These are phyloP conservation scores for Gymnosoma rotundatum DNA, from an alignment of 2,888 invertebrate species.

Conservation along the genomic window DNA sequence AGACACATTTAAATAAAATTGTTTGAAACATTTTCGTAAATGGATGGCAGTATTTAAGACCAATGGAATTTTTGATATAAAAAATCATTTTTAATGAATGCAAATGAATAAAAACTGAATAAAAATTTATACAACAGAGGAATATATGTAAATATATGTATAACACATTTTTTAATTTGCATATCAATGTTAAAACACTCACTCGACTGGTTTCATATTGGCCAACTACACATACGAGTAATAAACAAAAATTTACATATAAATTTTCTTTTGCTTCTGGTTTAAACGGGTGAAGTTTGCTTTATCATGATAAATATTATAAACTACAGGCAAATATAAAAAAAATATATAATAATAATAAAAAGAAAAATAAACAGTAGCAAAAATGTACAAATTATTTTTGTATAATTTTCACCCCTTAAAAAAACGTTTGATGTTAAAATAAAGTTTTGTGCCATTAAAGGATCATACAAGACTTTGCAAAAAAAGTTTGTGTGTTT, in stretches of 20 bases:
- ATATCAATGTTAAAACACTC: constrained; percentile 64
- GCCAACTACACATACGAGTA: constrained; percentile 13
- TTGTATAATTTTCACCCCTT: constrained; percentile 33
- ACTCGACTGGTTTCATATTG: constrained; percentile 14
- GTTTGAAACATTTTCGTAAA: constrained; percentile 51
- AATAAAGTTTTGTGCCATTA: constrained; percentile 56
- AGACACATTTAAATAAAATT: constrained; percentile 56
- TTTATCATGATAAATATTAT: constrained; percentile 43
- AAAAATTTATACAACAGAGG: neutral
- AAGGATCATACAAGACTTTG: constrained; percentile 18
- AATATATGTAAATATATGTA: constrained; percentile 22
- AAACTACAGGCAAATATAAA: constrained; percentile 5
- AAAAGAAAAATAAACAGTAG: constrained; percentile 18
- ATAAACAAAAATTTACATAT: constrained; percentile 61
- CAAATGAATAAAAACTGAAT: constrained; percentile 50
- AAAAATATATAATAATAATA: neutral
- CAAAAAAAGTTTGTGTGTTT: neutral
- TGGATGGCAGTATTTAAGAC: constrained; percentile 29
- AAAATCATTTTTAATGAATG: constrained; percentile 65
- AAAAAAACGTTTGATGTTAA: constrained; percentile 43
- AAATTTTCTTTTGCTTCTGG: constrained; percentile 15
- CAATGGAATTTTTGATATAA: constrained; percentile 56
- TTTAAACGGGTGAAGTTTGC: constrained; percentile 7
- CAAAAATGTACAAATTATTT: constrained; percentile 29
- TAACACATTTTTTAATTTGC: constrained; percentile 62